Conservation (phyloP, 2,888 invertebrate genomes). For the Osedax frankpressi region DNA sequence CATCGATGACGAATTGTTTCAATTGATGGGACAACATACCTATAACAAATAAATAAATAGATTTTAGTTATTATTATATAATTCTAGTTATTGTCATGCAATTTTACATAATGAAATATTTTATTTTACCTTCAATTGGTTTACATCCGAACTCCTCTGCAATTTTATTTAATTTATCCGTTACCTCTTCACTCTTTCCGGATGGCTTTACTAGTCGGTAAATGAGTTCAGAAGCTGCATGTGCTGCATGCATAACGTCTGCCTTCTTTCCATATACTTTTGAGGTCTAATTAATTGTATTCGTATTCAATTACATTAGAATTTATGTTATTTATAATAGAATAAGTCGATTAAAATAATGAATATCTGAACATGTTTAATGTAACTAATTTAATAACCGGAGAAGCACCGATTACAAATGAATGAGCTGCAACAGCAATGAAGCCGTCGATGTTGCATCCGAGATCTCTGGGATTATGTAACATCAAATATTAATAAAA, state of each 20-base stretch:
- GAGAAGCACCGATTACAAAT: conserved; percentile 67
- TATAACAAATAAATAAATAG: conserved; percentile 26
- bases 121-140: conserved; percentile 87
- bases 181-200: conserved; percentile 51
- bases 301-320: neutral
- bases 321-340: no score
- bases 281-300: conserved; percentile 47
- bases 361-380: no score
- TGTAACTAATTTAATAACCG: conserved; percentile 43
- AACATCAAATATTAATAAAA: neutral
- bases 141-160: conserved; percentile 86
- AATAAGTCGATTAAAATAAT: no score
- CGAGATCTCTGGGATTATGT: conserved; percentile 59
- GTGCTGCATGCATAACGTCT: conserved; percentile 85
- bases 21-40: conserved; percentile 66
- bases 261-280: conserved; percentile 77
- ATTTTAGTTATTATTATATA: neutral
- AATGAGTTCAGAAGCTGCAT: conserved; percentile 87
- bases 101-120: no score
- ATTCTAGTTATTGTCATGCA: neutral
- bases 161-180: conserved; percentile 80
- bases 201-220: conserved; percentile 75
- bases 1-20: conserved; percentile 71
- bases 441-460: conserved; percentile 95
- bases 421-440: conserved; percentile 96